Conservation (phyloP, 2,797 vertebrate genomes). For the Sebastes trivittatus region DNA sequence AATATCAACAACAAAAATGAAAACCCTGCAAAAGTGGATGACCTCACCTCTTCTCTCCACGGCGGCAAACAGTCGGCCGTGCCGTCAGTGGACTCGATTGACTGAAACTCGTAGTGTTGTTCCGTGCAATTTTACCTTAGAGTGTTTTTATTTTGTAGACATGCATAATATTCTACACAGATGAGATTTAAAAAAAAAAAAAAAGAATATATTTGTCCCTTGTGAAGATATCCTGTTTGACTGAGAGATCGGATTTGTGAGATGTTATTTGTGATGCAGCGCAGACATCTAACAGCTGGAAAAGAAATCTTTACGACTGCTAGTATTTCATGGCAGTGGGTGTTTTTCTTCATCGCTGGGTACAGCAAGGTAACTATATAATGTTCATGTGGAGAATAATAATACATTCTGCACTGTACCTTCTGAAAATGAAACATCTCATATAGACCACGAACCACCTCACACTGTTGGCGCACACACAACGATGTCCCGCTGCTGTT, state of each 20-base stretch:
- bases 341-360: constrained; percentile 65
- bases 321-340: constrained; percentile 53
- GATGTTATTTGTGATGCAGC: constrained; percentile 69
- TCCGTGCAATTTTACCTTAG: constrained; percentile 72
- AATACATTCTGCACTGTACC: constrained; percentile 59
- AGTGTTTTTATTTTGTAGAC: constrained; percentile 77
- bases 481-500: constrained; percentile 51
- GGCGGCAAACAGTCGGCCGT: constrained; percentile 42
- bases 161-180: constrained; percentile 76
- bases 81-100: constrained; percentile 52
- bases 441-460: constrained; percentile 30
- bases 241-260: constrained; percentile 54
- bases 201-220: constrained; percentile 72
- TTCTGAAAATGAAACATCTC: constrained; percentile 49
- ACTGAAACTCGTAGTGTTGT: constrained; percentile 73
- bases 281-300: constrained; percentile 58
- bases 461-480: constrained; percentile 37
- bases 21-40: constrained; percentile 62
- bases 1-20: constrained; percentile 56
- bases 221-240: constrained; percentile 77
- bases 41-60: constrained; percentile 66
- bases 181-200: constrained; percentile 55
- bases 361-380: constrained; percentile 56
- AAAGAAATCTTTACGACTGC: constrained; percentile 52
- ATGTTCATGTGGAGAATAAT: constrained; percentile 68